A percentile compares a stretch with the other conserved stretches of the same genome.
Conservation (phyloP, 1,140 invertebrate species). For the Zaprionus ghesquierei region DNA sequence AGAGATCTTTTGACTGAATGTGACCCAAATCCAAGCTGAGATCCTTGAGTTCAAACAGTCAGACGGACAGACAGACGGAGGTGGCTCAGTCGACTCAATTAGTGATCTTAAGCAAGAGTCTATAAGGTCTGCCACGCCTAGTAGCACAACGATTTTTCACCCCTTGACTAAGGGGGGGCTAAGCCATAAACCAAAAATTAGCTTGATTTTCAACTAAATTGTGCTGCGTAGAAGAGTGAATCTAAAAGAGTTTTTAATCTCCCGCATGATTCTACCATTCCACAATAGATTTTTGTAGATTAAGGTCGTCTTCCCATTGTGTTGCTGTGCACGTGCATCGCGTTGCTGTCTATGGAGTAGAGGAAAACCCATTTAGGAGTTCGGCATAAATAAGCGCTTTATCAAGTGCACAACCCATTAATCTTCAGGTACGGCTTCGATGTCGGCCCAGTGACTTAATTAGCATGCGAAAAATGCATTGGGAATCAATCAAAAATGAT, state of each 20-base stretch:
- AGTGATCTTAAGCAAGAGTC: no score
- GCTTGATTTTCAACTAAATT: no score
- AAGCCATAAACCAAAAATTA: no score
- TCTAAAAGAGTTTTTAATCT: no score
- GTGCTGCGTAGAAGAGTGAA: no score
- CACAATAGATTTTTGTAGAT: background rate
- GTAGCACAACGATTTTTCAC: no score
- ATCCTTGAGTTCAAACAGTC: no score
- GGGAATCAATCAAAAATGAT: slow-evolving; percentile 59
- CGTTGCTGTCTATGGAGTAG: slow-evolving; percentile 13
- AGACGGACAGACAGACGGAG: no score
- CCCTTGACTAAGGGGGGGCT: no score
- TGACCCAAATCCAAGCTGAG: no score
- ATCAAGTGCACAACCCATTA: slow-evolving; percentile 42
- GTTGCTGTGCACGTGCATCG: background rate
- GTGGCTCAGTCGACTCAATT: no score
- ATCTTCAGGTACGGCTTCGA: background rate
- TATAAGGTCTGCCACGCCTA: no score
- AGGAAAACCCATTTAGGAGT: slow-evolving; percentile 45
- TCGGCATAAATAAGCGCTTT: slow-evolving; percentile 32
- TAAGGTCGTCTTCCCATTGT: background rate
- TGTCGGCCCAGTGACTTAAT: slow-evolving; percentile 67
- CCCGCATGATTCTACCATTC: background rate
- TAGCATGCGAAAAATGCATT: slow-evolving; percentile 65
- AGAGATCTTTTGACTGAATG: background rate